phyloP scores from a whole-genome alignment of 2,888 invertebrate species.

The Cosmorhoe ocellata region DNA sequence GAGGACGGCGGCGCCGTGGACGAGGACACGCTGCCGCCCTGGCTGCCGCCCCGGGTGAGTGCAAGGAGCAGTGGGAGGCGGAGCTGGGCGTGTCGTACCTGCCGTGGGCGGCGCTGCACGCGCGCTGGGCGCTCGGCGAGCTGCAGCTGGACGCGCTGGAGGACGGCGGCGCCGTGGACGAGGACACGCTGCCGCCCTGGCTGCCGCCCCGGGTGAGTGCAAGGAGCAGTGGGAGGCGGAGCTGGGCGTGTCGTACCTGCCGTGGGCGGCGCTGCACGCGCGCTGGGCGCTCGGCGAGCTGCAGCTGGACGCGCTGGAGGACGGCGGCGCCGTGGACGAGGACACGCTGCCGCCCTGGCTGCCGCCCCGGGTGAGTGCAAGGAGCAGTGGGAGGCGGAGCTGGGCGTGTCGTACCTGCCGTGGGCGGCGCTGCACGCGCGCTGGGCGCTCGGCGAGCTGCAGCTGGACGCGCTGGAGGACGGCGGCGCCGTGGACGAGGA shows the following conservation, averaged over 20 bases:
- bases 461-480: constrained; percentile 92
- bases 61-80: constrained; percentile 95
- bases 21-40: constrained; percentile 94
- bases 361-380: constrained; percentile 59
- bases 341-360: constrained; percentile 95
- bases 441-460: constrained; percentile 86
- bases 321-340: constrained; percentile 96
- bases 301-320: constrained; percentile 91
- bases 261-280: constrained; percentile 90
- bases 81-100: constrained; percentile 97
- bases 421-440: constrained; percentile 77
- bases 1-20: constrained; percentile 97
- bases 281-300: constrained; percentile 88
- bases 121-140: constrained; percentile 87
- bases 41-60: constrained; percentile 82
- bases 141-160: constrained; percentile 90
- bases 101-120: constrained; percentile 91
- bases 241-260: constrained; percentile 96
- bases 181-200: constrained; percentile 95
- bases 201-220: constrained; percentile 74
- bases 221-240: constrained; percentile 97
- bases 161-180: constrained; percentile 96
- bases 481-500: constrained; percentile 98
- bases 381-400: constrained; percentile 97
- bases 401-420: constrained; percentile 88